A percentile compares a stretch with the other conserved stretches of the same genome.
These are phyloP conservation scores for Dasyurus viverrinus DNA, from an alignment of 2,113 vertebrate genomes.

Conservation along the genomic window DNA sequence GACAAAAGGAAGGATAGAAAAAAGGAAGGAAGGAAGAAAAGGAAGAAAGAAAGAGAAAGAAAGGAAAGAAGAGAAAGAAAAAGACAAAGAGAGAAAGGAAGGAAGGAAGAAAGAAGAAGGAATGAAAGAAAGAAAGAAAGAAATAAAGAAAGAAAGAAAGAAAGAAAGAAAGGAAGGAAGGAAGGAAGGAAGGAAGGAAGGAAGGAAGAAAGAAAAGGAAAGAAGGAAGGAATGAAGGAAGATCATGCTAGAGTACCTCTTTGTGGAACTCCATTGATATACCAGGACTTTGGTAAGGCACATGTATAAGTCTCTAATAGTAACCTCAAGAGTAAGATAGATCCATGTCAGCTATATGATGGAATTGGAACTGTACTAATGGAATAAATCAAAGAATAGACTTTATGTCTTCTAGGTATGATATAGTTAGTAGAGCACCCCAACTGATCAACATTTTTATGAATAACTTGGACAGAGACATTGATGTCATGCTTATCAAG, in stretches of 20 bases:
- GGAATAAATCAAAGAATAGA: not conserved
- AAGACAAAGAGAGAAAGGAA: not conserved
- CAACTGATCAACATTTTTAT: not conserved
- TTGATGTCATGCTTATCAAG: not conserved
- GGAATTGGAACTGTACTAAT: not conserved
- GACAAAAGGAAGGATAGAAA: rapidly evolving
- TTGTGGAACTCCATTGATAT: not conserved
- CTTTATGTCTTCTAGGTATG: not conserved
- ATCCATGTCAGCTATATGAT: not conserved
- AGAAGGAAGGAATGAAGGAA: not conserved
- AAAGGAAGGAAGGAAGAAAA: no score
- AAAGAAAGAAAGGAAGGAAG: not conserved
- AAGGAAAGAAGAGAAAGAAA: no score
- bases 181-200: no score
- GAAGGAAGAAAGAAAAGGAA: not conserved
- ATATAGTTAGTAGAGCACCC: not conserved
- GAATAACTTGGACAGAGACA: not conserved
- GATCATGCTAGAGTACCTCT: not conserved
- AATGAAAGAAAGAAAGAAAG: not conserved
- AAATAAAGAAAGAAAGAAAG: no score
- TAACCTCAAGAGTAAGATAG: not conserved
- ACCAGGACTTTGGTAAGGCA: not conserved
- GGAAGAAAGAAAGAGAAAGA: no score
- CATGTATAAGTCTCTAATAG: not conserved
- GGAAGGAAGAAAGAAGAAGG: no score